Conservation (phyloP, 2,888 invertebrate species). For the Ophion ventricosus region DNA sequence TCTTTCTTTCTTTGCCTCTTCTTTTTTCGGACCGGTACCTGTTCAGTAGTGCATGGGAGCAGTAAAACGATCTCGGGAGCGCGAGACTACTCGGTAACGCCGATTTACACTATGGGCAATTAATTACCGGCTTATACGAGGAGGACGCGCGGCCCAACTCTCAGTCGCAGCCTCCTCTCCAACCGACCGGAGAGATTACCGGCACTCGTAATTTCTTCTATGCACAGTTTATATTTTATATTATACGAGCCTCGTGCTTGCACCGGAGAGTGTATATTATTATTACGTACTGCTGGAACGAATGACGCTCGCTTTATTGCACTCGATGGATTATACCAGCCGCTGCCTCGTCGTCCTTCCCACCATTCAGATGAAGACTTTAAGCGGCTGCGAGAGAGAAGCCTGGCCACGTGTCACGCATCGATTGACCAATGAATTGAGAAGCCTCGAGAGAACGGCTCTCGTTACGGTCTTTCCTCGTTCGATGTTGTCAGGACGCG, state of each 20-base stretch:
- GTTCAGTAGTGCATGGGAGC: constrained; percentile 39
- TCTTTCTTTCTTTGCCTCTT: constrained; percentile 17
- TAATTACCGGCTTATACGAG: constrained; percentile 62
- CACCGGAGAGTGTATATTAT: constrained; percentile 30
- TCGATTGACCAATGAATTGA: constrained; percentile 33
- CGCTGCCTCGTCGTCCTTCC: constrained; percentile 1
- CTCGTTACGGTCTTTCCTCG: background rate
- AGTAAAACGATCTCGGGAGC: constrained; percentile 60
- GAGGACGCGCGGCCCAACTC: constrained; percentile 35
- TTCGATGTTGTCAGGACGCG: too few relatives aligned
- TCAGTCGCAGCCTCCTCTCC: constrained; percentile 11
- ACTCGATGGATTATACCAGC: constrained; percentile 26
- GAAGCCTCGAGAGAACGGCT: constrained; percentile 2
- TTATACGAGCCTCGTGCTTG: constrained; percentile 22
- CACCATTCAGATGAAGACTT: constrained; percentile 10
- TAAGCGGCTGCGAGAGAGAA: background rate
- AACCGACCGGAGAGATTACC: constrained; percentile 52
- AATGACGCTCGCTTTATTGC: constrained; percentile 37
- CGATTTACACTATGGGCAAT: constrained; percentile 65
- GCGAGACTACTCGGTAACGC: constrained; percentile 53
- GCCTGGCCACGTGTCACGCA: background rate
- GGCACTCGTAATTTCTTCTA: constrained; percentile 58
- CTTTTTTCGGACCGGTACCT: constrained; percentile 4
- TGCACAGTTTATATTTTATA: constrained; percentile 47
- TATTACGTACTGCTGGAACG: constrained; percentile 37